phyloP scores from a whole-genome alignment of 2,888 invertebrate species.

The Lottia scabra region DNA sequence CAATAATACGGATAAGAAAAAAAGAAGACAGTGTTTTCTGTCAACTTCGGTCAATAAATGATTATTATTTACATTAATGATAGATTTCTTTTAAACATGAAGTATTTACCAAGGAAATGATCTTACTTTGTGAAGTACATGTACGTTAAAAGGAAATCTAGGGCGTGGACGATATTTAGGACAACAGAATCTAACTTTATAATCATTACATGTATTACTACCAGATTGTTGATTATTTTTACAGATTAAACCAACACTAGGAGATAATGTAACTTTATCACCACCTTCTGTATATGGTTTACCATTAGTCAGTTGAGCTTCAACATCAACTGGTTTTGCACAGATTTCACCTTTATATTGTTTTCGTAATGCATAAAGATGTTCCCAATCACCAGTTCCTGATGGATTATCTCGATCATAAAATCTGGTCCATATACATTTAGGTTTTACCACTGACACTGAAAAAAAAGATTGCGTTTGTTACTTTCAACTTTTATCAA shows the following conservation, averaged over 20 bases:
- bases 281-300: not conserved
- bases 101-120: too few relatives aligned
- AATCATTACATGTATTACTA: not conserved
- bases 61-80: too few relatives aligned
- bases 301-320: not conserved
- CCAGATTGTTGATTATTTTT: not conserved
- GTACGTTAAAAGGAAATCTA: too few relatives aligned
- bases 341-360: not conserved
- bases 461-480: too few relatives aligned
- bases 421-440: not conserved
- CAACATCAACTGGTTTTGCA: not conserved
- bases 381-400: not conserved
- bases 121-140: too few relatives aligned
- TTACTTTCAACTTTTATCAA: too few relatives aligned
- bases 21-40: too few relatives aligned
- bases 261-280: not conserved
- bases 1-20: too few relatives aligned
- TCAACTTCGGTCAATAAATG: too few relatives aligned
- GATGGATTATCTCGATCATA: not conserved
- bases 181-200: conserved; percentile 5
- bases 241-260: not conserved
- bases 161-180: too few relatives aligned
- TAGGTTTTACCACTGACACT: not conserved
- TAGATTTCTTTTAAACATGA: too few relatives aligned
- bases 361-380: not conserved